Conservation (phyloP, 2,888 invertebrate species). For the Itoplectis maculator region DNA sequence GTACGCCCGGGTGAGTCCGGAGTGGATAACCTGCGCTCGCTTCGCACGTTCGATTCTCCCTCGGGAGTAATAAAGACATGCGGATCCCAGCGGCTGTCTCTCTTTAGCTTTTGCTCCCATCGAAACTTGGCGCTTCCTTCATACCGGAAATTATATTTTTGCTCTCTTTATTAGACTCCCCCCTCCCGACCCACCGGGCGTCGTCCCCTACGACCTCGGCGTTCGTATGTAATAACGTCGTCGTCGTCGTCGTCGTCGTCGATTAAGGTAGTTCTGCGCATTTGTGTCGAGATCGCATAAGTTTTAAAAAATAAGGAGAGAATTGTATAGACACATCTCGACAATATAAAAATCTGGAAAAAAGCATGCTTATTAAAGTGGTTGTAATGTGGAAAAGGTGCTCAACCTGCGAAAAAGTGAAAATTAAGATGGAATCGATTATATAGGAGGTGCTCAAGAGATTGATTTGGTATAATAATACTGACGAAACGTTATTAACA, state of each 20-base stretch:
- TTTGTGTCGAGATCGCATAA: no score
- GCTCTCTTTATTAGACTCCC: slow-evolving; percentile 5
- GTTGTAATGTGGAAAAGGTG: no score
- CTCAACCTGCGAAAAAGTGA: no score
- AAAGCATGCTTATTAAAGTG: no score
- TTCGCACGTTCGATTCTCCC: slow-evolving; percentile 64
- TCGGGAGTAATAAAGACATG: slow-evolving; percentile 70
- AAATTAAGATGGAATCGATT: no score
- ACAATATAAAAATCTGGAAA: no score
- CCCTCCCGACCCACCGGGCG: slow-evolving; percentile 15
- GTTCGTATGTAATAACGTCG: slow-evolving; percentile 48
- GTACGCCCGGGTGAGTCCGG: slow-evolving; percentile 32
- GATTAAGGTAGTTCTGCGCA: neutral
- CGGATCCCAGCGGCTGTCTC: slow-evolving; percentile 67
- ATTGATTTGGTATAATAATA: no score
- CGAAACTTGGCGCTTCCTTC: slow-evolving; percentile 44
- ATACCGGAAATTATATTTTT: slow-evolving; percentile 76
- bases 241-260: no score
- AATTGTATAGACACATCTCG: no score
- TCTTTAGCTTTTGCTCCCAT: slow-evolving; percentile 18
- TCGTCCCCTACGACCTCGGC: slow-evolving; percentile 37
- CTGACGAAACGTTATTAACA: no score
- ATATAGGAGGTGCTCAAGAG: no score
- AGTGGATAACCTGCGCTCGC: slow-evolving; percentile 44
- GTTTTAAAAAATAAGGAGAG: no score